Evolutionary conservation across 2,888 invertebrate genomes (phyloP), one percentile per base, ranked within the genome.

Genomic region (Diarsia mendica): DNA sequence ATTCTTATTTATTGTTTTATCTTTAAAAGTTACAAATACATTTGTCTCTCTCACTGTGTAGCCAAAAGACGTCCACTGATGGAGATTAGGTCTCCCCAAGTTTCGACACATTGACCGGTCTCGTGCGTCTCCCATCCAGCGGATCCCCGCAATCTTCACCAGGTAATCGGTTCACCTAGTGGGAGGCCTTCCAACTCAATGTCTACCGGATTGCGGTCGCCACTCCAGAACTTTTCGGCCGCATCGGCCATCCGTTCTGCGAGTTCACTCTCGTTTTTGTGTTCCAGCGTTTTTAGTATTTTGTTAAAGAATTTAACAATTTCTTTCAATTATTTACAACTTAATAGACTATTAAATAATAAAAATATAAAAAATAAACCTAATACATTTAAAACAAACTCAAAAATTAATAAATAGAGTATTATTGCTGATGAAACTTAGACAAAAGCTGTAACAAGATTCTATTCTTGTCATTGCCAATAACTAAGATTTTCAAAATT

Each of bases 381-480:
- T 28, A 28, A 28, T 71, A 13, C 8, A 33, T 15, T 33, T n/a
- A 11, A n/a, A 66, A 20, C 1, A 5, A 48, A 65, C 46, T 33
- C 33, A 28, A 28, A 51, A 48, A 15, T 2, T 28, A 28, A 2
- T 2, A 28, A 28, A 28, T 28, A 23, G 2, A 66, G 8, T 6
- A 51, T 33, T 28, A n/a, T 75, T 72, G 2, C 8, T 76, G 5
- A 20, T 33, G 11, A 39, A 60, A 77, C 5, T 13, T 6, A 15
- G 39, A 55, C 0, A 75, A 39, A 48, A 33, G 2, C 23, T 10
- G 15, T 48, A 3, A 13, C 5, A 39, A 18, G 20, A 49, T 8
- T 2, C 9, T 9, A 13, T 39, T 44, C 33, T 15, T 28, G 1
- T 18, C 13, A 49, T n/a, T 20, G 20, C 0, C 10, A 75, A 48